phyloP scores from a whole-genome alignment of 2,888 invertebrate species.

The Agrilus mali region DNA sequence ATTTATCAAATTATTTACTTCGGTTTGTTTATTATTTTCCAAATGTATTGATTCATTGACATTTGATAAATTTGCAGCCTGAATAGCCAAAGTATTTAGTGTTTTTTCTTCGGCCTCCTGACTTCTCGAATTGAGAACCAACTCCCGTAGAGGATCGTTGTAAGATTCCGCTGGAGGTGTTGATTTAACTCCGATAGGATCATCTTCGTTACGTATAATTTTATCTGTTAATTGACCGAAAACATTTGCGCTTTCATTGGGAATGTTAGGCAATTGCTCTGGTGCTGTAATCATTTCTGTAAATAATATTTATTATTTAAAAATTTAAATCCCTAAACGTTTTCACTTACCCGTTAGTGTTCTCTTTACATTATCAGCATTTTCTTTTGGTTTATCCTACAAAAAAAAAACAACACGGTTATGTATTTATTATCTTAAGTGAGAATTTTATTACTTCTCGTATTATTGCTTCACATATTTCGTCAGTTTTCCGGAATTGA shows the following conservation, averaged over 20 bases:
- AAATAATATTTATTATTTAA: no score
- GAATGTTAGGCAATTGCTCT: slow-evolving; percentile 5
- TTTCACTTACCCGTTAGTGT: neutral
- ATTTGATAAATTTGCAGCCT: slow-evolving; percentile 45
- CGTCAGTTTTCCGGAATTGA: slow-evolving; percentile 37
- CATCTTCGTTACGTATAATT: neutral
- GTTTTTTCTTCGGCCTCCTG: slow-evolving; percentile 33
- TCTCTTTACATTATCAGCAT: neutral
- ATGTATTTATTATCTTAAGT: no score
- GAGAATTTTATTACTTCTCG: no score
- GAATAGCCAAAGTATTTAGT: slow-evolving; percentile 44
- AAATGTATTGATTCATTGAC: slow-evolving; percentile 34
- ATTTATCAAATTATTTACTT: slow-evolving; percentile 20
- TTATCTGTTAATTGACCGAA: slow-evolving; percentile 1
- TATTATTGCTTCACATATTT: slow-evolving; percentile 10
- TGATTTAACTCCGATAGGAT: neutral
- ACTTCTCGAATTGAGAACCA: slow-evolving; percentile 45
- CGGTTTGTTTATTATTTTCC: slow-evolving; percentile 25
- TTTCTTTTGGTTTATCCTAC: neutral
- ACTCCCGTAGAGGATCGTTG: slow-evolving; percentile 49
- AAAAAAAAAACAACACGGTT: no score
- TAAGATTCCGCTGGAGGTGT: slow-evolving; percentile 5
- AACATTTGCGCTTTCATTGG: neutral
- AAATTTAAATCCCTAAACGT: no score
- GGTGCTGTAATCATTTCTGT: slow-evolving; percentile 1